A percentile compares a stretch with the other conserved stretches of the same genome.
These are phyloP conservation scores for Arctocebus calabarensis DNA, from an alignment of 2,797 vertebrate species.

Conservation along the genomic window DNA sequence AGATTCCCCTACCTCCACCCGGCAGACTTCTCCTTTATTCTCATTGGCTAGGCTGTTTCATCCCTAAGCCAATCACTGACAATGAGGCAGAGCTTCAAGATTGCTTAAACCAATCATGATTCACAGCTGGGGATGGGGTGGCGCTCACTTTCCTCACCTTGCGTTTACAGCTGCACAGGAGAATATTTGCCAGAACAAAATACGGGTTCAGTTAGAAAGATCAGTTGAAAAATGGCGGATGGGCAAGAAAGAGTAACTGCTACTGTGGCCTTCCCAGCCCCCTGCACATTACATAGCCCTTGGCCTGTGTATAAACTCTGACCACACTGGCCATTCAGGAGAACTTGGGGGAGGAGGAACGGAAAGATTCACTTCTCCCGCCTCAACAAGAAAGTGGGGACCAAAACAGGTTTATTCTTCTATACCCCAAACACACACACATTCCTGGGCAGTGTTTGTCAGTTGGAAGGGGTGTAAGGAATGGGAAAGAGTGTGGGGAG, in stretches of 20 bases:
- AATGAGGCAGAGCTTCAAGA: not conserved
- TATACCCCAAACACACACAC: not conserved
- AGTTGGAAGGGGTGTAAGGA: constrained; percentile 38
- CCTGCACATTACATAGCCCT: not conserved
- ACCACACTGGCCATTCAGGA: not conserved
- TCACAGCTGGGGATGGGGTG: too few relatives aligned
- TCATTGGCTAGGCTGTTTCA: not conserved
- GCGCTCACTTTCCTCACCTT: not conserved
- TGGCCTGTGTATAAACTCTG: not conserved
- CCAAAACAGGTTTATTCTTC: not conserved
- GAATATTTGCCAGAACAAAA: not conserved
- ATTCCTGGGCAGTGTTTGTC: not conserved
- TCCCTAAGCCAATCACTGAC: constrained; percentile 16
- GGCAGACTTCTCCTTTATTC: not conserved
- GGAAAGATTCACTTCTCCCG: not conserved
- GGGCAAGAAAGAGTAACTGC: not conserved
- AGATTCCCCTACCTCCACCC: not conserved
- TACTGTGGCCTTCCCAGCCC: not conserved
- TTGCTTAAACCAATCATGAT: not conserved
- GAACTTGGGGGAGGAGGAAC: not conserved
- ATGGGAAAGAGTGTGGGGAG: constrained; percentile 52
- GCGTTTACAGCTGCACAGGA: not conserved
- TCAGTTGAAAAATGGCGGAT: not conserved
- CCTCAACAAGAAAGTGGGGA: not conserved
- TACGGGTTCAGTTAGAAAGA: not conserved